phyloP scores from a whole-genome alignment of 2,888 invertebrate genomes.

The Apotomis capreana region DNA sequence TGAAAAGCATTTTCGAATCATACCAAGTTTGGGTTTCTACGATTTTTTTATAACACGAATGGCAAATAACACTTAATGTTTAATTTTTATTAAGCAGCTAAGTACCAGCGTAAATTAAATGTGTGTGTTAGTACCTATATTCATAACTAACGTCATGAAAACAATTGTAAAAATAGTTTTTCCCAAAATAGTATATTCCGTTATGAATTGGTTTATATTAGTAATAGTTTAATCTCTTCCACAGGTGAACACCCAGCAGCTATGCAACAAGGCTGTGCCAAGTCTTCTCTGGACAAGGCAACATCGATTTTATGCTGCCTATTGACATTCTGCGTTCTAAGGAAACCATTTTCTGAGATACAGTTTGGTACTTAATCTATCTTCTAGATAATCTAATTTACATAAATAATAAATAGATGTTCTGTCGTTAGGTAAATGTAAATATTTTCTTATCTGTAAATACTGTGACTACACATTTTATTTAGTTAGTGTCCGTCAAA shows the following conservation, averaged over 20 bases:
- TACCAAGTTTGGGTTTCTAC: no score
- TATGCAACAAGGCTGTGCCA: slow-evolving; percentile 78
- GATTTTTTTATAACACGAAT: no score
- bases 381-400: neutral
- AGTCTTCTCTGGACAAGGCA: slow-evolving; percentile 66
- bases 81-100: no score
- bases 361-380: slow-evolving; percentile 67
- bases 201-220: no score
- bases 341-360: slow-evolving; percentile 53
- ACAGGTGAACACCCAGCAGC: slow-evolving; percentile 79
- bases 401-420: neutral
- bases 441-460: slow-evolving; percentile 24
- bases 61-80: no score
- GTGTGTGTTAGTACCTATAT: no score
- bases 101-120: no score
- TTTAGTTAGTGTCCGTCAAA: neutral
- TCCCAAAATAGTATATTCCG: no score
- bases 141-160: no score
- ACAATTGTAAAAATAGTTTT: no score
- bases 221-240: neutral
- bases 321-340: slow-evolving; percentile 57
- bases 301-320: slow-evolving; percentile 63
- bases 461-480: neutral
- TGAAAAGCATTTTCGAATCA: no score
- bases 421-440: neutral